Evolutionary conservation across 1,140 invertebrate genomes (phyloP).

Genomic region (Akabosia matsudoensis): DNA sequence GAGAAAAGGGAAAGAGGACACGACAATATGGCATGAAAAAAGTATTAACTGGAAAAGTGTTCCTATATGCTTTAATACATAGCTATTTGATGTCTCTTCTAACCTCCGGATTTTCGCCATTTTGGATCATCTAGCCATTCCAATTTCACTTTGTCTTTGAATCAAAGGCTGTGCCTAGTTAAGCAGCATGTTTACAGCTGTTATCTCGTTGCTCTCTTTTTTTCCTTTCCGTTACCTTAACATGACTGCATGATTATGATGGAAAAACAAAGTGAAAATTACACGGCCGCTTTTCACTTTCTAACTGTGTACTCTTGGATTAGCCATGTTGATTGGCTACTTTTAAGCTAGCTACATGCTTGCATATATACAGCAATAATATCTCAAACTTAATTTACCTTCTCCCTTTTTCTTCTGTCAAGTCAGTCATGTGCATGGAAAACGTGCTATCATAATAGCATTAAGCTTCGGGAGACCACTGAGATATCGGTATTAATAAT

Average conservation of each 20-base stretch:
- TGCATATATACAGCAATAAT: too few species aligned
- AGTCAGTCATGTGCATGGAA: not conserved
- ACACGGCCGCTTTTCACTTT: too few species aligned
- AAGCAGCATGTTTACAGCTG: not conserved
- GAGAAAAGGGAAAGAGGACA: not conserved
- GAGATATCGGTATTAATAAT: not conserved
- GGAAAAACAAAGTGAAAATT: not conserved
- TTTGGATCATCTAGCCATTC: not conserved
- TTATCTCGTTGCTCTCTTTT: not conserved
- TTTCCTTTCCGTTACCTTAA: not conserved
- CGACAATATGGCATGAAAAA: not conserved
- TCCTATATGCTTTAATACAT: not conserved
- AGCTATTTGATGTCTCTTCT: not conserved
- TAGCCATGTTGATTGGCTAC: not conserved
- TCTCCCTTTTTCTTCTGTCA: not conserved
- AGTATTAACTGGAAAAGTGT: not conserved
- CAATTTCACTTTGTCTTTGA: not conserved
- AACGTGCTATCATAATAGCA: not conserved
- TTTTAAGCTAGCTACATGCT: not conserved
- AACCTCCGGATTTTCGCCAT: not conserved
- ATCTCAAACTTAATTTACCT: too few species aligned
- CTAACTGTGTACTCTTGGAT: too few species aligned
- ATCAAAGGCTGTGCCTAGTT: not conserved
- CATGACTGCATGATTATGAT: not conserved
- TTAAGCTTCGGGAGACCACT: not conserved